Evolutionary conservation across 1,140 invertebrate species (phyloP).

Genomic region (Dendrolimus punctatus): DNA sequence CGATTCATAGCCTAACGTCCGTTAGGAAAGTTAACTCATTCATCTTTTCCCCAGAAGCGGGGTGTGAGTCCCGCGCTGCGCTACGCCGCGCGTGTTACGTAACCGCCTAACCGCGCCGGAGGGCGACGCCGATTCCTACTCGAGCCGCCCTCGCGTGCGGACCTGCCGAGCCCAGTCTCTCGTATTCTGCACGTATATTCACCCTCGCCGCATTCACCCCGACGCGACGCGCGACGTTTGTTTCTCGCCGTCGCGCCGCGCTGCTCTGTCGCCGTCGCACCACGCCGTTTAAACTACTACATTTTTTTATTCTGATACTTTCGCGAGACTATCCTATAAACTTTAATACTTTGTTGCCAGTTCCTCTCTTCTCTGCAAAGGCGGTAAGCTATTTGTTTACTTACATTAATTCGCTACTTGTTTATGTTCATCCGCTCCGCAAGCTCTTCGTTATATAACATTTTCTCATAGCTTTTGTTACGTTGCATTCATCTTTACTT

Average conservation of each 20-base stretch:
- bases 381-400: slow-evolving; percentile 44
- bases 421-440: slow-evolving; percentile 16
- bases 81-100: slow-evolving; percentile 49
- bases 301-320: slow-evolving; percentile 7
- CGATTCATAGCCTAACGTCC: slow-evolving; percentile 58
- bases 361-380: slow-evolving; percentile 25
- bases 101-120: slow-evolving; percentile 42
- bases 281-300: slow-evolving; percentile 12
- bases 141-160: slow-evolving; percentile 45
- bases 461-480: slow-evolving; percentile 12
- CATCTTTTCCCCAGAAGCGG: slow-evolving; percentile 66
- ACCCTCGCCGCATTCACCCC: slow-evolving; percentile 11
- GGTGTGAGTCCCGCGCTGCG: slow-evolving; percentile 43
- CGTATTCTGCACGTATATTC: slow-evolving; percentile 8
- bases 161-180: slow-evolving; percentile 15
- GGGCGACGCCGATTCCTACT: slow-evolving; percentile 46
- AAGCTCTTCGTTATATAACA: slow-evolving; percentile 37
- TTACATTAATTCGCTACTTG: slow-evolving; percentile 16
- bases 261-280: slow-evolving; percentile 10
- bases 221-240: slow-evolving; percentile 8
- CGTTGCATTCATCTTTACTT: slow-evolving; percentile 7
- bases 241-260: slow-evolving; percentile 8
- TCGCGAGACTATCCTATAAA: slow-evolving; percentile 14
- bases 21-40: slow-evolving; percentile 67
- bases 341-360: slow-evolving; percentile 22